phyloP scores from a whole-genome alignment of 2,113 vertebrate species.

The Rhinolophus sinicus region DNA sequence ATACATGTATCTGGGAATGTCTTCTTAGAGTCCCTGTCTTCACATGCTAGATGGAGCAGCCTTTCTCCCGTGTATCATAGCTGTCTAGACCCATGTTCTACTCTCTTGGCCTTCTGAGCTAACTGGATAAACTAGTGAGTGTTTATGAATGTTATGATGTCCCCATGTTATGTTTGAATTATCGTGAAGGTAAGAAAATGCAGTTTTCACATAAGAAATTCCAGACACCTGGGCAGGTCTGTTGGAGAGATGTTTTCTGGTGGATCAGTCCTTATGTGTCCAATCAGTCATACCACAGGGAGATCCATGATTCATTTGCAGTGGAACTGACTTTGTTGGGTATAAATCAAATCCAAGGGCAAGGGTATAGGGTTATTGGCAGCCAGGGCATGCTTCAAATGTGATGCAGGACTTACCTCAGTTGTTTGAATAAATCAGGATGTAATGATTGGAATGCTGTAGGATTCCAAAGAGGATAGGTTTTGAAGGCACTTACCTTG shows the following conservation, averaged over 20 bases:
- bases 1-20: neutral
- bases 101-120: neutral
- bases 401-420: neutral
- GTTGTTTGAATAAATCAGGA: neutral
- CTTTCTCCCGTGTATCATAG: neutral
- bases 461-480: neutral
- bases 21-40: neutral
- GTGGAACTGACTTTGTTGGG: neutral
- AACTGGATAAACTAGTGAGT: neutral
- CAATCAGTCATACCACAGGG: neutral
- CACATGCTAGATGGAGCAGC: neutral
- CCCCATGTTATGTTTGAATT: neutral
- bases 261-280: neutral
- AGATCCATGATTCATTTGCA: neutral
- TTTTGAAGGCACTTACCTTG: neutral
- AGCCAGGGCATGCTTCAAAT: neutral
- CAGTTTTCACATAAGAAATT: neutral
- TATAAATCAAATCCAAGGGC: neutral
- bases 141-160: neutral
- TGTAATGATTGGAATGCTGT: neutral
- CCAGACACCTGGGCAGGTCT: neutral
- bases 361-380: neutral
- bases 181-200: neutral
- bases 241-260: neutral
- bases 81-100: neutral